Conservation (phyloP, 2,113 vertebrate species). For the Ameiurus melas region DNA sequence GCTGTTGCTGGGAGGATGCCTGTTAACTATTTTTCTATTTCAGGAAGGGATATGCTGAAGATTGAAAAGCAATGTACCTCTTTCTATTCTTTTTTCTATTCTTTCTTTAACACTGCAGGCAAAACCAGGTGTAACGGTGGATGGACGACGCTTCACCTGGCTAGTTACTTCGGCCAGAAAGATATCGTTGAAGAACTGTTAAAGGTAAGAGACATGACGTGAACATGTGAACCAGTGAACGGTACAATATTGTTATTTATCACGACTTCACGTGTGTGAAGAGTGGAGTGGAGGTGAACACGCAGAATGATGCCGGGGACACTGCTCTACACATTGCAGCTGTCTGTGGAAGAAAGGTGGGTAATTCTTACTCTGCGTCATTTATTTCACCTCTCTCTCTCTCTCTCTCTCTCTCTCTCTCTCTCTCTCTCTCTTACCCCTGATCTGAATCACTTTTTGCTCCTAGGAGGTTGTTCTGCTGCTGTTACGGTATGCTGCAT, state of each 20-base stretch:
- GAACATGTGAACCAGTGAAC: background rate
- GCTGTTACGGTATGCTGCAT: conserved; percentile 83
- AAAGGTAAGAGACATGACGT: conserved; percentile 71
- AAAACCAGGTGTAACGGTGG: conserved; percentile 77
- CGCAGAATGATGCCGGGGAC: conserved; percentile 86
- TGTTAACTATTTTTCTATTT: background rate
- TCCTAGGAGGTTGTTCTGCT: conserved; percentile 86
- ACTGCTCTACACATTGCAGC: conserved; percentile 88
- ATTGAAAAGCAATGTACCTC: background rate
- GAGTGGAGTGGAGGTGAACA: conserved; percentile 84
- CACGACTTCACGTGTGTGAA: conserved; percentile 56
- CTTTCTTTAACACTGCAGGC: conserved; percentile 63
- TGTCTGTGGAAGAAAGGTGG: conserved; percentile 84
- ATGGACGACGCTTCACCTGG: conserved; percentile 90
- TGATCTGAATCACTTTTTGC: conserved; percentile 19
- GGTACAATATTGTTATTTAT: background rate
- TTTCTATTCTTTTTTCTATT: background rate
- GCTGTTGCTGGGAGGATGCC: background rate
- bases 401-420: background rate
- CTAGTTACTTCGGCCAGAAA: conserved; percentile 84
- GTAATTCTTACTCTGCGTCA: background rate
- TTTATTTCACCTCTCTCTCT: background rate
- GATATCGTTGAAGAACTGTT: conserved; percentile 84
- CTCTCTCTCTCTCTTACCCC: background rate
- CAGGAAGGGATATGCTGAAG: background rate